Percentiles rank a stretch among this genome's conserved stretches.
Evolutionary conservation across 2,797 vertebrate species (phyloP).

Genomic region (Thunnus albacares): DNA sequence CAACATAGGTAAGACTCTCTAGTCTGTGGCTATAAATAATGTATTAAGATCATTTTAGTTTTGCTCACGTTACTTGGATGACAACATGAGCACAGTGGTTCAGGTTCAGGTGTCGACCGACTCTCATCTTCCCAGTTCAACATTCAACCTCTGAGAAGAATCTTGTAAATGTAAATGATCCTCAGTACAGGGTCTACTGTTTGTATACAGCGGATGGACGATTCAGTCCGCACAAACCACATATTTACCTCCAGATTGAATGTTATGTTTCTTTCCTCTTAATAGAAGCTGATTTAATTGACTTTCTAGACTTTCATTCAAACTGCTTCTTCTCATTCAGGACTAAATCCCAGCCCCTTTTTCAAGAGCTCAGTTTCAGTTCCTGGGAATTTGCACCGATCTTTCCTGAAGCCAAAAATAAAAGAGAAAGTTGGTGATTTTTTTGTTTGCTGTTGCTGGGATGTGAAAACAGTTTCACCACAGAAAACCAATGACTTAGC

Average conservation of each 20-base stretch:
- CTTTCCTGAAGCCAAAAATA: too few species aligned
- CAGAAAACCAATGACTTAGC: conserved; percentile 15
- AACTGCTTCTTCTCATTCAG: conserved; percentile 17
- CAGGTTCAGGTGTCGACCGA: not conserved
- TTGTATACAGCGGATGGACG: not conserved
- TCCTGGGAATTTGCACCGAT: too few species aligned
- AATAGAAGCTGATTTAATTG: conserved; percentile 2
- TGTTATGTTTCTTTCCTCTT: not conserved
- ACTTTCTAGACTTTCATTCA: not conserved
- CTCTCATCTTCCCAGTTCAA: not conserved
- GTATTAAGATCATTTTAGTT: too few species aligned
- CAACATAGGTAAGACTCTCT: too few species aligned
- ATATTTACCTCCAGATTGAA: not conserved
- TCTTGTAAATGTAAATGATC: not conserved
- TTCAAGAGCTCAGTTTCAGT: too few species aligned
- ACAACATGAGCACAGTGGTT: not conserved
- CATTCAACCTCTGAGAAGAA: not conserved
- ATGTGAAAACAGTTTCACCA: not conserved
- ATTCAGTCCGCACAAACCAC: not conserved
- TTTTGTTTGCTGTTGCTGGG: not conserved
- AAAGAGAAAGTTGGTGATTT: too few species aligned
- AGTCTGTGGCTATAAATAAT: too few species aligned
- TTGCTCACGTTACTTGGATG: too few species aligned
- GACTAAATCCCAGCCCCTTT: not conserved
- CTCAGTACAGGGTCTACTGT: not conserved